A percentile compares a stretch with the other conserved stretches of the same genome.
Conservation (phyloP, 2,113 vertebrate species). For the Rhadina sibilatrix region DNA sequence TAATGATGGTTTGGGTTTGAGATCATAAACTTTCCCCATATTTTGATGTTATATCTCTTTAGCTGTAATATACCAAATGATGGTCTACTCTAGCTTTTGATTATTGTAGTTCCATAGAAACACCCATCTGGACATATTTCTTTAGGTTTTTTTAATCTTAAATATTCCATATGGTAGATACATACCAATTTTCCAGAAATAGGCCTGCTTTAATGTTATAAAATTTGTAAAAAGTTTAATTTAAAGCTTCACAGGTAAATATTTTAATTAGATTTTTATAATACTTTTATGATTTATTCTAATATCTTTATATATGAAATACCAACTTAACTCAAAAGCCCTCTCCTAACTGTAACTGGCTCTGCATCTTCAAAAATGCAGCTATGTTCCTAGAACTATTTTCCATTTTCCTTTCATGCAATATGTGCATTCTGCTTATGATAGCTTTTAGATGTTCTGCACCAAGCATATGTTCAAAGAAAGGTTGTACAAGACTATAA, state of each 20-base stretch:
- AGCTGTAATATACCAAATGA: neutral
- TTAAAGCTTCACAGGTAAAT: neutral
- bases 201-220: neutral
- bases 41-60: neutral
- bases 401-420: slow-evolving; percentile 41
- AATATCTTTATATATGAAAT: neutral
- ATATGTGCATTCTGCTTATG: slow-evolving; percentile 38
- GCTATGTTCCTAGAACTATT: neutral
- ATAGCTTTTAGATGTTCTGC: slow-evolving; percentile 6
- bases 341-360: neutral
- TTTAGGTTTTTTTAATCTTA: neutral
- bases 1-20: neutral
- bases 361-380: neutral
- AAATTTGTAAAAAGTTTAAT: neutral
- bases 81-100: neutral
- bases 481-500: slow-evolving; percentile 7
- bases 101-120: neutral
- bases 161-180: neutral
- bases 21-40: neutral
- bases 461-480: slow-evolving; percentile 35
- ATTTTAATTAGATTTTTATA: neutral
- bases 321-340: neutral
- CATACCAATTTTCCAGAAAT: neutral
- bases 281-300: neutral
- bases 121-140: neutral